Evolutionary conservation across 2,888 invertebrate species (phyloP).

Genomic region (Lasius fuliginosus): DNA sequence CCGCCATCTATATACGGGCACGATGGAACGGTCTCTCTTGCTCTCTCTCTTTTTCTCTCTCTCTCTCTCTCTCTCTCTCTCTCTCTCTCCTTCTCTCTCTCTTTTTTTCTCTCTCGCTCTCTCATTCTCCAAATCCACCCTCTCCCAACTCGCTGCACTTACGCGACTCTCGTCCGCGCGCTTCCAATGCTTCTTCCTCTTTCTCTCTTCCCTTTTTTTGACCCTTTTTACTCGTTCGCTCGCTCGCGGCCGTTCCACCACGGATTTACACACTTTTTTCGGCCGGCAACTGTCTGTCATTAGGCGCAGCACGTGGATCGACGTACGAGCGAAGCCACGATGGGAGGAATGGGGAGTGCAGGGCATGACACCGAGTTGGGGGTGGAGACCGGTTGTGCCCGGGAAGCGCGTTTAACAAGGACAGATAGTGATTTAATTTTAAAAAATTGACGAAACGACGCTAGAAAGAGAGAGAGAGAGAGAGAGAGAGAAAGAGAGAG

Average conservation of each 20-base stretch:
- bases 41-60: conserved; percentile 55
- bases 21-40: conserved; percentile 69
- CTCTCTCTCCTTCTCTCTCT: conserved; percentile 43
- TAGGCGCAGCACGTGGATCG: conserved; percentile 82
- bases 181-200: conserved; percentile 43
- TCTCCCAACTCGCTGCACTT: conserved; percentile 58
- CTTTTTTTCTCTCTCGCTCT: conserved; percentile 53
- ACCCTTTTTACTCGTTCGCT: conserved; percentile 33
- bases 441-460: conserved; percentile 86
- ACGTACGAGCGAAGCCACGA: conserved; percentile 65
- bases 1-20: conserved; percentile 72
- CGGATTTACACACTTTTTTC: conserved; percentile 82
- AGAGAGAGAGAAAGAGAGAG: not conserved
- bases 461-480: conserved; percentile 38
- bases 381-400: conserved; percentile 64
- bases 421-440: conserved; percentile 86
- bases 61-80: conserved; percentile 56
- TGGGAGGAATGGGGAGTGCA: conserved; percentile 58
- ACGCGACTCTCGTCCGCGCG: conserved; percentile 52
- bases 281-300: conserved; percentile 85
- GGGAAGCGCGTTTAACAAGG: conserved; percentile 86
- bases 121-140: conserved; percentile 54
- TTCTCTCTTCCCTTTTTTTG: conserved; percentile 34
- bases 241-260: conserved; percentile 73
- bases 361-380: conserved; percentile 47